Base-by-base conservation (phyloP, 2,113 vertebrate species). In the Clarias batrachus region DNA sequence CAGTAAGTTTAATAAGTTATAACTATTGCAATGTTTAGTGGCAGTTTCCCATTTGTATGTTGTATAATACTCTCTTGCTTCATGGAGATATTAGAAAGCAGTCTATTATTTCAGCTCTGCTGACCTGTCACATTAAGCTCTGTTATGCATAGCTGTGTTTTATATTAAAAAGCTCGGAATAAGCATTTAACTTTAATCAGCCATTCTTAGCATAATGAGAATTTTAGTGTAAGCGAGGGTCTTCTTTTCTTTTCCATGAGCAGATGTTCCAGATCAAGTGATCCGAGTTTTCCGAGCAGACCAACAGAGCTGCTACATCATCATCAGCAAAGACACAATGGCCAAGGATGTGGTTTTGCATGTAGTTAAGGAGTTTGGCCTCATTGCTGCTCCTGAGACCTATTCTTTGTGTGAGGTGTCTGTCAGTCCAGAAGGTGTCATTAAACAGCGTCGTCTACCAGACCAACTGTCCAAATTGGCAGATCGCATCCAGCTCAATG, bases 251-350 rank as follows among this genome's bases (percentile, higher is more conserved):
- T 21, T 77, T 48, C 65, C 41, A 21, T 41, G 19, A n/a, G 33
- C 85, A 99, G 98, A 99, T 92, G 96, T 97, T 91, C 97, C 97
- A 1, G 98, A 99, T 92, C 98, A 99, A 93, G 98, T 99, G 85
- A 98, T 99, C 56, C 92, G 97, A 85, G 97, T 99, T 89, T 99
- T 99, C 93, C 98, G 97, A 92, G 97, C 96, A 0, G 98, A 99
- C 92, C 98, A 99, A 91, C 97, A 98, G 92, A 99, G 98, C 83
- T 98, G 97, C 92, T 99, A 99, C 93, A 97, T 99, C 89, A 98
- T 99, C 92, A 98, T 99, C 93, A 98, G 97, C 92, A 98, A 98
- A 90, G 97, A 99, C 93, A 97, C 97, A 2, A 99, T 97, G 8
- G 98, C 98, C n/a, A 98, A 97, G 90, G 98, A 99, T 90, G 98